phyloP scores from a whole-genome alignment of 2,888 invertebrate species.

The Hemithea aestivaria region DNA sequence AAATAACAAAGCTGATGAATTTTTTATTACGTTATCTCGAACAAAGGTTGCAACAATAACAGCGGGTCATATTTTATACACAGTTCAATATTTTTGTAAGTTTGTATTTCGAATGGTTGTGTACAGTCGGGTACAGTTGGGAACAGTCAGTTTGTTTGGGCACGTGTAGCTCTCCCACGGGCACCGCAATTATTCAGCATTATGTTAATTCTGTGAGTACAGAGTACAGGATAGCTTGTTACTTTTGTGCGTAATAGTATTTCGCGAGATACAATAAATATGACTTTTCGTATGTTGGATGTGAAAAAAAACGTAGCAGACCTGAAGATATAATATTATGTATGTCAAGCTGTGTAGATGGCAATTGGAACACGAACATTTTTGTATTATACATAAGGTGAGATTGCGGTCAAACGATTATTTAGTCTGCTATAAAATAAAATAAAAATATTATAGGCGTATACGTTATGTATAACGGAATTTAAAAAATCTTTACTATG shows the following conservation, averaged over 20 bases:
- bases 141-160: conserved; percentile 44
- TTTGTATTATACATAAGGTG: no score
- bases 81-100: conserved; percentile 30
- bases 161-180: conserved; percentile 65
- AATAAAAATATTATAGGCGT: no score
- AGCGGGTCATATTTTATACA: conserved; percentile 23
- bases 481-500: no score
- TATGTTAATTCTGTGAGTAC: conserved; percentile 65
- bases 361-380: no score
- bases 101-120: conserved; percentile 9
- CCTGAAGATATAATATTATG: no score
- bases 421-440: no score
- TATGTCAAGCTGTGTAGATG: no score
- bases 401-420: no score
- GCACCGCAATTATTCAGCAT: conserved; percentile 57
- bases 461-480: no score
- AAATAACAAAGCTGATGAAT: neutral
- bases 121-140: conserved; percentile 28
- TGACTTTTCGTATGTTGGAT: no score
- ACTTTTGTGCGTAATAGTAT: conserved; percentile 49
- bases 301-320: no score
- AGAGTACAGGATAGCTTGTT: conserved; percentile 34
- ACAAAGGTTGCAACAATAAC: conserved; percentile 11
- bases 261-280: conserved; percentile 15
- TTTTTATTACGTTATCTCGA: neutral